Evolutionary conservation across 2,888 invertebrate species (phyloP), one percentile per base, ranked within the genome.

Genomic region (Drosophila bunnanda): DNA sequence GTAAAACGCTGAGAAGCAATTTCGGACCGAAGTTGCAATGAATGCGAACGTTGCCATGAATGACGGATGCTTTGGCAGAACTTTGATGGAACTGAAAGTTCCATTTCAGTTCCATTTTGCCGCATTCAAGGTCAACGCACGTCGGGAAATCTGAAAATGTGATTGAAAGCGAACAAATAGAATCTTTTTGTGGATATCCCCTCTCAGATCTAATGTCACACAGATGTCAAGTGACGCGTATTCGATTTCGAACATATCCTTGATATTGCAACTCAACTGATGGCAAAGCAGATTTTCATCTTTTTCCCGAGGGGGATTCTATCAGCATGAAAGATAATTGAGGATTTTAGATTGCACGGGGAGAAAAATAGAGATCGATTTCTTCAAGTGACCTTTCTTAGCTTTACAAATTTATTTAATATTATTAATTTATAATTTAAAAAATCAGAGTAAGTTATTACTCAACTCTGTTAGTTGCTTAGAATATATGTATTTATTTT

Each of bases 1-100:
- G 85, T 67, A 70, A 77, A 83, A 55, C 81, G 82, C 62, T 79
- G 82, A 75, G 65, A 82, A 77, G 82, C 77, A 79, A 82, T 77
- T 82, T 75, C 64, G 67, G 71, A 74, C 53, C 72, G 64, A 86
- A 79, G 75, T 82, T 72, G 80, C 88, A 84, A 69, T 76, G 76
- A 83, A 69, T 74, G 79, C 75, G 36, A 53, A 67, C 50, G 58
- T 57, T 62, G 60, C 20, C 68, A 73, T 85, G 85, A 79, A 73
- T 71, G 75, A 79, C 55, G 38, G 77, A 77, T 56, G 43, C 43
- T 60, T 46, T 66, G 58, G 53, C 48, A 61, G 66, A 67, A 67
- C 69, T 67, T 67, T 69, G 66, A 67, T 46, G 70, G 38, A 55
- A 69, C 38, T 65, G 48, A 50, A n/a, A n/a, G 48, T 28, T 65